Base-by-base conservation (phyloP, 2,113 vertebrate species). In the Apistogramma diplotaenia region DNA sequence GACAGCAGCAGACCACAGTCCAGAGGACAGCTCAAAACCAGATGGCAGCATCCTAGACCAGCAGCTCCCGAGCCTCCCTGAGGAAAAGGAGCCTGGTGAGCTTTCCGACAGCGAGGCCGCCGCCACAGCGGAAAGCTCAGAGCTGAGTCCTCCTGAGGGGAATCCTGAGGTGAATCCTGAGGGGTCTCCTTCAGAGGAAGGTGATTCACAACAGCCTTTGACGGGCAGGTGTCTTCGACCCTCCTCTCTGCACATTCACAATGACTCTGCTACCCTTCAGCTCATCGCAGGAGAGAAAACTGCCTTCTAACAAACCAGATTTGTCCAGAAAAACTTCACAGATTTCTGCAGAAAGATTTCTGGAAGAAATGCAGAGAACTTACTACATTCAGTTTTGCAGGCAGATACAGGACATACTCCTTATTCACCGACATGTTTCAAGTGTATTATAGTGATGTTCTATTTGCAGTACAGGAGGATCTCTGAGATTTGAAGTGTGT, bases 231-330 rank as follows among this genome's bases (percentile, higher is more conserved):
- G 83, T 46, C 78, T 87, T 2, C 60, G 92, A 19, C 92, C 94
- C 1, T n/a, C 88, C 1, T 92, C 92, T 37, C 84, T 88, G 43
- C 89, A 94, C 35, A 89, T 93, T 77, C 92, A 94, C 90, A 92
- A 89, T 82, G 94, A 92, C 84, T 87, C 85, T 49, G 84, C 94
- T 5, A 89, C 88, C 4, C 78, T 93, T 7, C 91, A 93, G 83
- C 87, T 94, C 54, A 93, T 95, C 31, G 92, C 87, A 40, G 93
- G 94, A 78, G 94, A 95, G 78, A 96, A 94, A 85, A 95, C 95
- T 1, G 94, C 94, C n/a, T 95, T 95, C 90, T 96, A 90, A 84
- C 6, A 49, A 6, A 18, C 43, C 40, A 29, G 10, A 25, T 74
- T 67, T 81, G 33, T 55, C 5, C 8, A 27, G 4, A 21, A 19